Conservation (phyloP, 2,888 invertebrate genomes). For the Eretmocerus hayati region DNA sequence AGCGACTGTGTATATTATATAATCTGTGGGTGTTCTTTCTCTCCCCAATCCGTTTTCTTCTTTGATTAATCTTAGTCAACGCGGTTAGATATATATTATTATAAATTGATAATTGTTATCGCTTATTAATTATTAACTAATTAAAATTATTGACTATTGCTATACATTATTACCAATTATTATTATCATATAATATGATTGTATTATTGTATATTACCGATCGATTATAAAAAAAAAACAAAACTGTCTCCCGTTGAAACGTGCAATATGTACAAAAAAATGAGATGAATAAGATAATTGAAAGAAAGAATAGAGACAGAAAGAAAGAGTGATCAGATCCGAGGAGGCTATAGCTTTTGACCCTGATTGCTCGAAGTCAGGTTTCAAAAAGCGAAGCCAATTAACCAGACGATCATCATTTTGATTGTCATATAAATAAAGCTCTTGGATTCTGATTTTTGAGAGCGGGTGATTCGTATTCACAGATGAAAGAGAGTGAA, state of each 20-base stretch:
- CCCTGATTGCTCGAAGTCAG: too few relatives aligned
- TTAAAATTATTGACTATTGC: conserved; percentile 21
- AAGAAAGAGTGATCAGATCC: too few relatives aligned
- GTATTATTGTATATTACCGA: conserved; percentile 30
- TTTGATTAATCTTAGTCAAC: conserved; percentile 28
- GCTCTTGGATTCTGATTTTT: too few relatives aligned
- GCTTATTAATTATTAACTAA: conserved; percentile 31
- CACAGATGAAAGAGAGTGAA: too few relatives aligned
- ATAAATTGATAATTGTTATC: conserved; percentile 29
- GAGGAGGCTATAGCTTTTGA: too few relatives aligned
- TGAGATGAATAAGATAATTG: not conserved
- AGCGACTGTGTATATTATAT: conserved; percentile 16
- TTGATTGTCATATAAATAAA: too few relatives aligned
- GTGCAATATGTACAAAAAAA: conserved; percentile 41
- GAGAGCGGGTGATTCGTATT: too few relatives aligned
- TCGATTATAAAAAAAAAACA: too few relatives aligned
- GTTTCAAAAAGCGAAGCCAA: too few relatives aligned
- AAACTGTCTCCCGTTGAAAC: conserved; percentile 39
- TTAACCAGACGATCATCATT: too few relatives aligned
- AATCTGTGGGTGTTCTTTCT: conserved; percentile 18
- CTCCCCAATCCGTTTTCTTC: conserved; percentile 27
- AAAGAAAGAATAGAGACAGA: conserved; percentile 5
- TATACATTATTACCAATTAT: conserved; percentile 20
- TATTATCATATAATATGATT: conserved; percentile 21
- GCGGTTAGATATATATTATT: conserved; percentile 28